Evolutionary conservation across 2,888 invertebrate species (phyloP), one percentile per base, ranked within the genome.

Genomic region (Abrostola tripartita): DNA sequence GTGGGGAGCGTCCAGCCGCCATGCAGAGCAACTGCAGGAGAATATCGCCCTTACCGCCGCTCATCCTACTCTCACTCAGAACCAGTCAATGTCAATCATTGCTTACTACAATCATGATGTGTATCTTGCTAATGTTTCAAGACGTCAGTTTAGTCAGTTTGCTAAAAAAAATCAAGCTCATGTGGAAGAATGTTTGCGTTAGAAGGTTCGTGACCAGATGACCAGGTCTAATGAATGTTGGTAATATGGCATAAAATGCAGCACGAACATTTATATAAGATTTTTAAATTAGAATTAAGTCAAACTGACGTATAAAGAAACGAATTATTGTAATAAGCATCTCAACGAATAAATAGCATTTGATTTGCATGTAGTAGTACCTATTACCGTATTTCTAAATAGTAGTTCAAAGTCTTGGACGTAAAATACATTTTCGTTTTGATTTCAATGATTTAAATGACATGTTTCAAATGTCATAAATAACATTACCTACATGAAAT

Each of bases 1-100:
- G 97, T 88, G 97, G 97, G 86, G 96, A 95, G 87, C 94, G 96
- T 63, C 96, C 96, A 61, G 96, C 96, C 42, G 96, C 96, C 37
- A 96, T 96, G 96, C 96, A 96, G 80, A 95, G 95, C 71, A 68
- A 78, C 64, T 85, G 89, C 4, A 77, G 77, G 11, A 85, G 84
- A 66, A 71, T 83, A 37, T 74, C 85, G 9, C 88, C 91, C 7
- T 68, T 85, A 47, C 73, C 83, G 5, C 74, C 80, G 4, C 66
- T 85, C 12, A 63, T 87, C 42, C 55, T 89, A 8, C 61, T 88
- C 49, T 71, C 85, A 49, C 72, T 85, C 47, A 81, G 79, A 59
- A 64, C 83, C 40, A 82, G 78, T 57, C 71, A 82, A 69, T 83
- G 79, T 67, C 86, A 79, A 79, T 61, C 81, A 49, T 61, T 79